Base-by-base conservation (phyloP, 2,113 vertebrate genomes). In the Saimiri boliviensis region DNA sequence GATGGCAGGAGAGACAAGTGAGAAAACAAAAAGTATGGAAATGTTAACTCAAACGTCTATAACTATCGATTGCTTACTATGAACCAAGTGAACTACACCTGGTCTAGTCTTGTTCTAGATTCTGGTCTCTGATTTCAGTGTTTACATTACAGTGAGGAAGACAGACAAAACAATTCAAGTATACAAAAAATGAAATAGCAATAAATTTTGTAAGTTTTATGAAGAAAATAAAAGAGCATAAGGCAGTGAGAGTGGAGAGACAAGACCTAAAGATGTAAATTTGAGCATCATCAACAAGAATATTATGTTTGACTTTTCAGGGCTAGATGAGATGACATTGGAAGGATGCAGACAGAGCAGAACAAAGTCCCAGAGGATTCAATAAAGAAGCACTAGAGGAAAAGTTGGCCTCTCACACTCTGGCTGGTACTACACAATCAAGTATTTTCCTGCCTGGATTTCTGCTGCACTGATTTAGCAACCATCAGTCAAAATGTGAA, bases 381-480 rank as follows among this genome's bases (percentile, higher is more conserved):
- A 73, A 54, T 0, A 35, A 25, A 58, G 37, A 85, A 9, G 4
- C 10, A 32, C 5, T 66, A 17, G 49, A 52, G 7, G 6, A 45
- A 68, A 37, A 54, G 17, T 3, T 52, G 8, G 19, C 25, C 45
- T 85, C n/a, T 52, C 23, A 52, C 25, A n/a, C 4, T 25, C 19
- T 32, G 23, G 40, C 11, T 80, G 63, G 14, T 32, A 40, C 5
- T 35, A 73, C 32, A 32, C 13, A 49, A 45, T 37, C 32, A 93
- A 70, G 30, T 82, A 25, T 49, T 91, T 60, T 85, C 27, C 30
- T 92, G 10, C 25, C 13, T 47, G 5, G 54, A 13, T 54, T 95
- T 92, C 45, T 87, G 63, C 8, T 92, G 70, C 56, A n/a, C 23
- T 91, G 56, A 79, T 89, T 94, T 56, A 70, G 88, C 21, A 74